Base-by-base conservation (phyloP, 2,797 vertebrate genomes). In the Amazona finschi region DNA sequence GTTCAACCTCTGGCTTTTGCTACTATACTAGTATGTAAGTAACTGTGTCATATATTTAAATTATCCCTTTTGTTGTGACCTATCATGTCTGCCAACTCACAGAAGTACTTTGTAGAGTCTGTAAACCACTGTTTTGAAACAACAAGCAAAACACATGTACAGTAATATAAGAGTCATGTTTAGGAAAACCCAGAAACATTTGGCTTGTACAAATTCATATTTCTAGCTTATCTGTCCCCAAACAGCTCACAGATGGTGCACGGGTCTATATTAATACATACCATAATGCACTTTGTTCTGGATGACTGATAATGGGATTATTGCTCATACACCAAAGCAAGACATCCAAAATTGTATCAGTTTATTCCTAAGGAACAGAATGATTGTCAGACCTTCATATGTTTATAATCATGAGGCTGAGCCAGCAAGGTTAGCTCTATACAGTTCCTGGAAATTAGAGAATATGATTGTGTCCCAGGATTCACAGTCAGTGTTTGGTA, bases 281-380 rank as follows among this genome's bases (percentile, higher is more conserved):
- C 21, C 49, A 66, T 60, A 78, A 89, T 87, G 72, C 81, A 89
- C 66, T 77, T 94, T 87, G 87, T 92, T 93, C 78, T 94, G 84
- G 73, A 78, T 94, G 94, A 77, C 77, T 93, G 80, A 80, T 94
- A 94, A 94, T 87, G 66, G 88, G 84, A 93, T 96, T 96, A 93
- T 50, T 94, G 88, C 79, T 96, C 75, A 50, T 18, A 81, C 30
- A 67, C 57, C 66, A 87, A 95, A 83, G 66, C 55, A 90, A 72
- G 79, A 73, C 60, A 81, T 73, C 60, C 70, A 70, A 94, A 95
- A 79, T 43, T 33, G 18, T 79, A 84, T 84, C 78, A 2, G 11
- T 84, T 89, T 74, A 84, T 74, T 94, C 76, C 79, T 55, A 46
- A 79, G 82, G 64, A 90, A 89, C 15, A 62, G 81, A 57, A 76